Evolutionary conservation across 2,888 invertebrate species (phyloP), one percentile per base, ranked within the genome.

Genomic region (Oscheius sp.): DNA sequence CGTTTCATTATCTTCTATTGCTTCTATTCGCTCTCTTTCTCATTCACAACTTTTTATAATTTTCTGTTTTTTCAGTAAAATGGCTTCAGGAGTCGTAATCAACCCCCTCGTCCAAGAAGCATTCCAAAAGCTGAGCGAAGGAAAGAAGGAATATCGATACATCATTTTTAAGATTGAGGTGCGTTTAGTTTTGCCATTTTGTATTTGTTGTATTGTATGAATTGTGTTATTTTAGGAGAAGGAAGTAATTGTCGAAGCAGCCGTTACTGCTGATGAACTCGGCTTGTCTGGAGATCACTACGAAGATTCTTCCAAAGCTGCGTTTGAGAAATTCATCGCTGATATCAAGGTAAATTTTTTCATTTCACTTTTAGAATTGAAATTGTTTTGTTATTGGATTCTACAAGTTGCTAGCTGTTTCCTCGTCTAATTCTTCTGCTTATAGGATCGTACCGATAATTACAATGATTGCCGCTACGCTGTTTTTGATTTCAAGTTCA

Each of bases 401-500:
- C n/a, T n/a, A n/a, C 35, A 3, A 35, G 35, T n/a, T 35, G 35
- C 35, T 35, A 9, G 5, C 3, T 35, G 9, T 35, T 3, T 35
- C 9, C 35, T 35, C 3, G 35, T 35, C 9, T 6, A 35, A 6
- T 59, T 35, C 5, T 35, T 9, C 35, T 35, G 35, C 35, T 35
- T 35, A 35, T 35, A 76, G 76, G 41, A 66, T 6, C 75, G 81
- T 43, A 96, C 95, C 85, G 93, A 93, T 80, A 94, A 93, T 69
- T 84, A 84, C 76, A 76, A 84, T 58, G 96, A 98, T 91, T 99
- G 98, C 92, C 95, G 98, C 91, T 99, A 98, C 91, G 97, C 96
- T 79, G 89, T 90, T 16, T 98, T 94, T 90, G 98, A 99, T 91
- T 97, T 97, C 89, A 95, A 96, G 91, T 98, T 96, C 91, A 95